Evolutionary conservation across 2,888 invertebrate genomes (phyloP), one percentile per base, ranked within the genome.

Genomic region (Cataglyphis cursor): DNA sequence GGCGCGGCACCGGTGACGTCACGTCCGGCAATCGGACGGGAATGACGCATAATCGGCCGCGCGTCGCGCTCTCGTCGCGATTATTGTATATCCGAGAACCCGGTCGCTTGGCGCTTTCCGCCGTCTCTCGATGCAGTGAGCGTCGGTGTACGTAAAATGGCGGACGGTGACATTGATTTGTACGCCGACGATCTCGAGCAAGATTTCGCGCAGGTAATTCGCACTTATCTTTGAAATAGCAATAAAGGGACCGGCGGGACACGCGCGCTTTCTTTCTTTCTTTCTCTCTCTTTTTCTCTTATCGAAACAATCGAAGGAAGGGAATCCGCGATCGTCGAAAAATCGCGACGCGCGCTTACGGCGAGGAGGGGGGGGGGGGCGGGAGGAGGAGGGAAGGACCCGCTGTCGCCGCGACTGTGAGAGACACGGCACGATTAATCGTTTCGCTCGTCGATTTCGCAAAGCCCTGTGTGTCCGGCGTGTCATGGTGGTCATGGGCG

Each of bases 171-270:
- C 96, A 98, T 99, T 96, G 99, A 99, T 97, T 97, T 99, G 94
- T 99, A 99, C 95, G 98, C 98, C 92, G 99, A 99, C 95, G 99
- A 99, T 96, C 97, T 99, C 95, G 99, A 99, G 96, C 98, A 98
- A 94, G 98, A 99, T 96, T 99, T 99, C 96, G 97, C 96, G 90
- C 97, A 97, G 96, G 97, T 97, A 95, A 95, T 95, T 91, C 91
- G 87, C 85, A 81, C 85, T 87, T 90, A 74, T 90, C 76, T 65
- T 90, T 89, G 86, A 51, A 51, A 81, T 90, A 90, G 85, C 76
- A 86, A 85, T 75, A 72, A 72, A 75, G 66, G 31, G 41, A 59
- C 57, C 48, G 41, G 80, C n/a, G 24, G 24, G 82, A 54, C 66
- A 62, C 44, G 35, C 68, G 81, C 72, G 57, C 15, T 44, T n/a